phyloP scores from a whole-genome alignment of 2,888 invertebrate genomes.

The Caenorhabditis imperialis region DNA sequence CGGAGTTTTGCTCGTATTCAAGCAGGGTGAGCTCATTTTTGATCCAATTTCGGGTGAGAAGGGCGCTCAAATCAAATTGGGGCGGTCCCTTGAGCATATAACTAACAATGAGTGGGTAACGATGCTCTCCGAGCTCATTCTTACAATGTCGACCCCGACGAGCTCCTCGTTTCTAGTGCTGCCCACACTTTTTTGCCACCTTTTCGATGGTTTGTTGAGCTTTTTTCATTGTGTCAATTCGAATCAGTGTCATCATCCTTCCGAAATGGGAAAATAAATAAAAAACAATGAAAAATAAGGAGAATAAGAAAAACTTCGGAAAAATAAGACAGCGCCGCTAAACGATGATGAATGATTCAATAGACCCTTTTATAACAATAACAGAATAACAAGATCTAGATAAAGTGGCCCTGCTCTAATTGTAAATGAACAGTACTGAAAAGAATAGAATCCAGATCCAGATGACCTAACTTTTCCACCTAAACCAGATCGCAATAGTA shows the following conservation, averaged over 20 bases:
- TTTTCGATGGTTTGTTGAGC: slow-evolving; percentile 67
- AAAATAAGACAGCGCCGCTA: background rate
- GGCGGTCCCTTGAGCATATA: too few relatives aligned
- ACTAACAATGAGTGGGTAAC: too few relatives aligned
- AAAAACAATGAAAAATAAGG: background rate
- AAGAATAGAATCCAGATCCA: too few relatives aligned
- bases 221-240: slow-evolving; percentile 18
- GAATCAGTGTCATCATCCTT: slow-evolving; percentile 33
- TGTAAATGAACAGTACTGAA: too few relatives aligned
- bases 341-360: slow-evolving; percentile 53
- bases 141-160: slow-evolving; percentile 13
- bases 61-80: too few relatives aligned
- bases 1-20: slow-evolving; percentile 38
- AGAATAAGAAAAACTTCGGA: slow-evolving; percentile 13
- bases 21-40: slow-evolving; percentile 46
- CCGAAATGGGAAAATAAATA: too few relatives aligned
- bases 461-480: too few relatives aligned
- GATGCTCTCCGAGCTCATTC: too few relatives aligned
- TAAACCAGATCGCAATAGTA: too few relatives aligned
- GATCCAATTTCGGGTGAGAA: too few relatives aligned
- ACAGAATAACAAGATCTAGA: too few relatives aligned
- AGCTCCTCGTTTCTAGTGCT: slow-evolving; percentile 64
- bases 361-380: slow-evolving; percentile 15
- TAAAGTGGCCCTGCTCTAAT: too few relatives aligned
- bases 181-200: slow-evolving; percentile 71